Evolutionary conservation across 1,140 invertebrate species (phyloP).

Genomic region (Nebria ingens): DNA sequence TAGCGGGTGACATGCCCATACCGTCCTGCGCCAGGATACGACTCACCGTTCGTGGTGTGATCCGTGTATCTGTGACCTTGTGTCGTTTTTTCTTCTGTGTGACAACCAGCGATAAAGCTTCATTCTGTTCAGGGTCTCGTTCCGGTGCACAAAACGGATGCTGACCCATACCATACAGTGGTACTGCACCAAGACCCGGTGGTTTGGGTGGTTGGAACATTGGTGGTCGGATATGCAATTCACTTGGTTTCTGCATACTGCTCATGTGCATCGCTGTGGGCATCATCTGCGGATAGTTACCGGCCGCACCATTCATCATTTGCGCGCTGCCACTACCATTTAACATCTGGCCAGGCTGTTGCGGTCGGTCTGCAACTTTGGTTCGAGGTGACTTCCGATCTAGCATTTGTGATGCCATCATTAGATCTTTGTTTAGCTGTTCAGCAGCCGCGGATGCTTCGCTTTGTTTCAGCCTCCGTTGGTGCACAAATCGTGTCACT

Average conservation of each 20-base stretch:
- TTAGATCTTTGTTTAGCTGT: conserved; percentile 70
- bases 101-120: conserved; percentile 86
- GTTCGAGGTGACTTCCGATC: conserved; percentile 74
- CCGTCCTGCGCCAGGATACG: conserved; percentile 74
- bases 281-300: conserved; percentile 30
- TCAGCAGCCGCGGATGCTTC: conserved; percentile 65
- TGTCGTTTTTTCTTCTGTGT: conserved; percentile 92
- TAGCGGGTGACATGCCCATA: conserved; percentile 48
- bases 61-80: conserved; percentile 92
- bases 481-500: conserved; percentile 72
- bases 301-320: conserved; percentile 21
- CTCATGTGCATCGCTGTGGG: conserved; percentile 41
- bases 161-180: conserved; percentile 46
- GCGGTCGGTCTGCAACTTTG: conserved; percentile 60
- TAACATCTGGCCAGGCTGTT: conserved; percentile 37
- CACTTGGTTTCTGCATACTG: conserved; percentile 53
- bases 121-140: conserved; percentile 79
- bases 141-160: conserved; percentile 56
- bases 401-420: conserved; percentile 62
- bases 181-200: conserved; percentile 53
- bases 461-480: conserved; percentile 64
- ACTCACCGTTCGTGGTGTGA: conserved; percentile 83
- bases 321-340: conserved; percentile 26
- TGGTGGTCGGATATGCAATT: conserved; percentile 41
- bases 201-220: conserved; percentile 71